Base-by-base conservation (phyloP, 2,113 vertebrate species). In the Podarcis raffonei region DNA sequence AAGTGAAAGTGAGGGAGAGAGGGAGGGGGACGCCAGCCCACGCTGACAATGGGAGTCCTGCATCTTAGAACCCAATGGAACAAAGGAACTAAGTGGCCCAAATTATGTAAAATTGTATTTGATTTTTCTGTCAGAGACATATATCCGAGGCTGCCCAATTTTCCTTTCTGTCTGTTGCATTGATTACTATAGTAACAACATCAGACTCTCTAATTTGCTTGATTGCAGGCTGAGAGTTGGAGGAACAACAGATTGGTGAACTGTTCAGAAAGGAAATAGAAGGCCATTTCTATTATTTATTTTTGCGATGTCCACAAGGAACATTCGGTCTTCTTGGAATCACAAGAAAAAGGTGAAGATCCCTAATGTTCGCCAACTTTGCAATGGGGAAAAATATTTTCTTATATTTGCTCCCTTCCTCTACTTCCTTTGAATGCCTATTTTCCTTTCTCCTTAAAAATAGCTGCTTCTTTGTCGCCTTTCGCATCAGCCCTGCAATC, bases 121-220 rank as follows among this genome's bases (percentile, higher is more conserved):
- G 87, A 83, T 95, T 95, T 76, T 94, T 93, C 92, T 83, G 89
- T 83, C 80, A 77, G 89, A 92, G 89, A 94, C 68, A 66, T 32
- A 53, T 81, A 84, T 71, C 89, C 81, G 30, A 89, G 90, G 37
- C 89, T 92, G 89, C 48, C 85, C 92, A 68, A 84, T 94, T 94
- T 92, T 92, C 94, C 82, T 92, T 89, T 83, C 91, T 87, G 80
- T 83, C 91, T 91, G 89, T 37, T 87, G 80, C 90, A 93, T 95
- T 92, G 92, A 95, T 95, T 96, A 91, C 94, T 95, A 95, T 93
- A 96, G 95, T 95, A 95, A 95, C 95, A 95, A 93, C 93, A 94
- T 89, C 86, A 75, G 91, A 87, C 85, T 93, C 90, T 87, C 93
- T 92, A 91, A 95, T 95, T 95, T 95, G 80, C 59, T 90, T 95